These are phyloP conservation scores for Oryctes rhinoceros DNA, from an alignment of 1,140 invertebrate species.

Conservation along the genomic window DNA sequence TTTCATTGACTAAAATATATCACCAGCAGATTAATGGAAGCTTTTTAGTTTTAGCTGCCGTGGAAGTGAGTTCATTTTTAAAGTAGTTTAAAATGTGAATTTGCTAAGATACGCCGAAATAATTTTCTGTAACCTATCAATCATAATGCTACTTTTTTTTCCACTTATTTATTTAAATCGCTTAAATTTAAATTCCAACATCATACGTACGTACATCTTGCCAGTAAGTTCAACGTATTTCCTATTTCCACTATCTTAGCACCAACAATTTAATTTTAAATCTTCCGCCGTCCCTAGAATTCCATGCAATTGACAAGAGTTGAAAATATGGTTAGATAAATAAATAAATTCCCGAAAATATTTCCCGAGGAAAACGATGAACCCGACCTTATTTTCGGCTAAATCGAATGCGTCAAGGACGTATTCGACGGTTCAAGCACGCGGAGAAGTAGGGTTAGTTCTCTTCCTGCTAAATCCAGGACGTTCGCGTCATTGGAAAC, in stretches of 20 bases:
- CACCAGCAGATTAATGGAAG: too few relatives aligned
- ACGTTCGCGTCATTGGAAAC: slow-evolving; percentile 1
- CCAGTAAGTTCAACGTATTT: too few relatives aligned
- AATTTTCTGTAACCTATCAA: too few relatives aligned
- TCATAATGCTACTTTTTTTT: too few relatives aligned
- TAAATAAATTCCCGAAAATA: not conserved
- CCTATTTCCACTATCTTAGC: not conserved
- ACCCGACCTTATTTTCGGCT: not conserved
- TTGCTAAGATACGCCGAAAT: too few relatives aligned
- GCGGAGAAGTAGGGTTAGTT: not conserved
- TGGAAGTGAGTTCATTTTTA: too few relatives aligned
- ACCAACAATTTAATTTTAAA: not conserved
- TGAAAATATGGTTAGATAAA: slow-evolving; percentile 4
- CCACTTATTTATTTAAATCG: too few relatives aligned
- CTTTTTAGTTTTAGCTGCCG: too few relatives aligned
- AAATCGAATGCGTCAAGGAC: not conserved
- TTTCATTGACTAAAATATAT: too few relatives aligned
- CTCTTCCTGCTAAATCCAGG: not conserved
- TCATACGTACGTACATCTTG: too few relatives aligned
- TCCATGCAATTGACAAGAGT: not conserved
- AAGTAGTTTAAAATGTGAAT: too few relatives aligned
- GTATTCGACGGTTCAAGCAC: not conserved
- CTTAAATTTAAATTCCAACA: too few relatives aligned
- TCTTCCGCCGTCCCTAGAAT: not conserved
- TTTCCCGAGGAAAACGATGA: not conserved